Evolutionary conservation across 2,888 invertebrate genomes (phyloP).

Genomic region (Agrochola circellaris): DNA sequence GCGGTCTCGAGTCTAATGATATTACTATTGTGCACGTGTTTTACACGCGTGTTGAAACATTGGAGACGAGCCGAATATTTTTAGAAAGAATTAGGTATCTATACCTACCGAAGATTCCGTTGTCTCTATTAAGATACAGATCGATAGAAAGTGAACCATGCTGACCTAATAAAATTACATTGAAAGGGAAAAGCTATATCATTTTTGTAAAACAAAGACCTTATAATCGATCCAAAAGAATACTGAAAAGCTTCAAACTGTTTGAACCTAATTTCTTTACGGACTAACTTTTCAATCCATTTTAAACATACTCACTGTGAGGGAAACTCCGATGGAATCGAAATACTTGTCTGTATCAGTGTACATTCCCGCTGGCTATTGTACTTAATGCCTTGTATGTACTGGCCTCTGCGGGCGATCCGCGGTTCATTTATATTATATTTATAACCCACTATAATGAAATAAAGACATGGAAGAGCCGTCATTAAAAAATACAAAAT

Average conservation of each 20-base stretch:
- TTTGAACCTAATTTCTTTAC: neutral
- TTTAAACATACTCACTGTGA: slow-evolving; percentile 72
- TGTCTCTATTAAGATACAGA: neutral
- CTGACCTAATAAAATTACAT: neutral
- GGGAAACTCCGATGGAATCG: slow-evolving; percentile 70
- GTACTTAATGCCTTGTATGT: slow-evolving; percentile 40
- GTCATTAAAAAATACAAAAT: neutral
- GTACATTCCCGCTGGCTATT: slow-evolving; percentile 69
- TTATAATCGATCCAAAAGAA: neutral
- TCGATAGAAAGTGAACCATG: neutral
- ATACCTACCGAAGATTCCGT: neutral
- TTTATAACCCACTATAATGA: slow-evolving; percentile 45
- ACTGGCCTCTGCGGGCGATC: slow-evolving; percentile 50
- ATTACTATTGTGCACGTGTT: neutral
- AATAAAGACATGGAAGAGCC: slow-evolving; percentile 60
- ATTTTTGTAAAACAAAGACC: neutral
- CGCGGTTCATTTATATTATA: slow-evolving; percentile 59
- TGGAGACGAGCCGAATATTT: neutral
- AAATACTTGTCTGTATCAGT: slow-evolving; percentile 66
- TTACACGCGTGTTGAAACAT: neutral
- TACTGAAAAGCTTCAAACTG: neutral
- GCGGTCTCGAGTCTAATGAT: neutral
- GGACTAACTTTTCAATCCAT: neutral
- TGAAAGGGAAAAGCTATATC: neutral
- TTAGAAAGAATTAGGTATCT: neutral